Evolutionary conservation across 2,888 invertebrate genomes (phyloP), one percentile per base, ranked within the genome.

Genomic region (Sicus ferrugineus): DNA sequence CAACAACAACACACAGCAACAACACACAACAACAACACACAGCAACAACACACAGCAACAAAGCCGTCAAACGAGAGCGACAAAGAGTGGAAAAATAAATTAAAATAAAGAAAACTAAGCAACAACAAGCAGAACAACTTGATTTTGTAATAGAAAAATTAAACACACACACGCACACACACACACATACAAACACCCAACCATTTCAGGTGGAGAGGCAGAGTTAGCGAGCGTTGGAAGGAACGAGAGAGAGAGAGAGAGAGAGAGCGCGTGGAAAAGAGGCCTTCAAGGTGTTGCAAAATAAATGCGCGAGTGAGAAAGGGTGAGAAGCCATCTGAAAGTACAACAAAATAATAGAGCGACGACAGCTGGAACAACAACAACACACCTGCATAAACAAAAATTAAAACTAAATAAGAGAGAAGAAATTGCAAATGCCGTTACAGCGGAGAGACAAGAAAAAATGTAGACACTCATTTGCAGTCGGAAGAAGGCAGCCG

Each of bases 11-110:
- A 70, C 26, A 46, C 31, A 28, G 46, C 58, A 31, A 46, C 38
- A 56, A 48, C 30, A 64, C n/a, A 56, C 30, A 67, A 66, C 56
- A 69, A 69, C 59, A 73, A 69, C 21, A 63, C 5, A 69, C 59
- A 73, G 67, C 21, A 63, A 3, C 26, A 28, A 48, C 2, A 28
- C 16, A 46, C 19, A 46, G 42, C 19, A 21, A 11, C 50, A 64
- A 5, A 30, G 50, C 30, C n/a, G n/a, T 3, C 14, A 48, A 63
- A 28, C 16, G 28, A 23, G 14, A 30, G 28, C 46, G 48, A 46
- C 26, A 48, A 30, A 48, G 48, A 63, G 19, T n/a, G 7, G 16
- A 7, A 28, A 46, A 62, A 62, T 48, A 63, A 63, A 64, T 5
- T 23, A 23, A 11, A 42, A 16, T 7, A 61, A 46, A 46, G n/a